Evolutionary conservation across 2,113 vertebrate species (phyloP).

Genomic region (Pavo muticus): DNA sequence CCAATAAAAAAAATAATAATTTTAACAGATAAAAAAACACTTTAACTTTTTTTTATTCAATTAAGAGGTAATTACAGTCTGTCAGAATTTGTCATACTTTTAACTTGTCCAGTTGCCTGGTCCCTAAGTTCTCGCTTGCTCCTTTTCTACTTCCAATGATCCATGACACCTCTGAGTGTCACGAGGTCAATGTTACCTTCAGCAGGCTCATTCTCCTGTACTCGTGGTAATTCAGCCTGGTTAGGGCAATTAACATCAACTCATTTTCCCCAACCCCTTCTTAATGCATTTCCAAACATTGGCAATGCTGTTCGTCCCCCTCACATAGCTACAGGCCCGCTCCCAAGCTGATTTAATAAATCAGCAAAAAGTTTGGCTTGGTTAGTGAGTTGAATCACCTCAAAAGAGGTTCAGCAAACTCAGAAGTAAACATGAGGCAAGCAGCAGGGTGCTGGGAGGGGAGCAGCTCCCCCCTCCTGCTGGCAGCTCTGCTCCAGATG

Average conservation of each 20-base stretch:
- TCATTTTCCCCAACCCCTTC: not conserved
- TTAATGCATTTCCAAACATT: not conserved
- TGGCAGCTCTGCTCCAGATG: conserved; percentile 4
- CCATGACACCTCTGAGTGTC: not conserved
- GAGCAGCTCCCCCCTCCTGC: not conserved
- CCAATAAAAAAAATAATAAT: not conserved
- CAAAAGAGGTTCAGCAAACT: not conserved
- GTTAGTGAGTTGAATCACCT: not conserved
- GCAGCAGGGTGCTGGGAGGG: not conserved
- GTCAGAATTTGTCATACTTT: not conserved
- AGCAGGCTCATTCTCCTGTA: not conserved
- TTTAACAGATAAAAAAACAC: not conserved
- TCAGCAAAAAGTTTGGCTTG: not conserved
- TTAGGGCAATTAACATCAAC: not conserved
- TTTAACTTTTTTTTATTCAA: not conserved
- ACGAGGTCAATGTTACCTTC: not conserved
- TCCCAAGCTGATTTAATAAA: not conserved
- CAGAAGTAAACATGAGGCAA: not conserved
- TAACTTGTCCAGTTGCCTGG: not conserved
- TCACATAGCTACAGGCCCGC: not conserved
- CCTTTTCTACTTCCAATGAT: not conserved
- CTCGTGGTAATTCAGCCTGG: not conserved
- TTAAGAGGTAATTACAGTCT: not conserved
- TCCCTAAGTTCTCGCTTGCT: not conserved
- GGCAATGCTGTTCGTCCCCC: not conserved